Evolutionary conservation across 2,797 vertebrate genomes (phyloP), one percentile per base, ranked within the genome.

Genomic region (Danio jaintianensis): DNA sequence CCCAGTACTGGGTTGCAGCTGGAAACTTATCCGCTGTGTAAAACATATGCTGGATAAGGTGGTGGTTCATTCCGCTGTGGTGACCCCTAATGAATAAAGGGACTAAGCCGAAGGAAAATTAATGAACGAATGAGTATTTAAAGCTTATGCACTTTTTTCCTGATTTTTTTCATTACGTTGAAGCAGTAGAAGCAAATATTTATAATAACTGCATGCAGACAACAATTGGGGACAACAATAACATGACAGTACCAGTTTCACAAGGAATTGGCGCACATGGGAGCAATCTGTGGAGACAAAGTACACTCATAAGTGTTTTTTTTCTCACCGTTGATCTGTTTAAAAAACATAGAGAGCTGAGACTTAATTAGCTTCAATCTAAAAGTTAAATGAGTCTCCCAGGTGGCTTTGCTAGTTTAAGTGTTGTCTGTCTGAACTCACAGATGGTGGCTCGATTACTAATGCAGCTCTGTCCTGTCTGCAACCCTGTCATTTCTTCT

Each of bases 311-410:
- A 40, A 42, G 48, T 58, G 11, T 38, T 59, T 52, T 56, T 75
- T 53, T 42, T 36, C 20, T 58, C 29, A 29, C 29, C 29, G 29
- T 79, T 83, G 48, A 72, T 78, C 61, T 52, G 38, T 77, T 79
- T 64, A 70, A 76, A 58, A 43, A 74, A 80, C 55, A 59, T 47
- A 72, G 67, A 79, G 58, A 82, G 56, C 64, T 16, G 40, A 63
- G 38, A 47, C 80, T 87, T 90, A 84, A 91, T 91, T 91, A 92
- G 87, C 88, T 89, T 87, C 88, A 66, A 92, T 92, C 85, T 92
- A 67, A 91, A 92, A 93, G 90, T 91, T 83, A 93, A 93, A 93
- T 93, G 86, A 92, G 89, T 84, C 76, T 85, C 90, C 90, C 90
- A 93, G 91, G 90, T 91, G 91, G 86, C 87, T 83, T 83, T 84